phyloP scores from a whole-genome alignment of 1,140 invertebrate genomes.

The Caenorhabditis briggsae region DNA sequence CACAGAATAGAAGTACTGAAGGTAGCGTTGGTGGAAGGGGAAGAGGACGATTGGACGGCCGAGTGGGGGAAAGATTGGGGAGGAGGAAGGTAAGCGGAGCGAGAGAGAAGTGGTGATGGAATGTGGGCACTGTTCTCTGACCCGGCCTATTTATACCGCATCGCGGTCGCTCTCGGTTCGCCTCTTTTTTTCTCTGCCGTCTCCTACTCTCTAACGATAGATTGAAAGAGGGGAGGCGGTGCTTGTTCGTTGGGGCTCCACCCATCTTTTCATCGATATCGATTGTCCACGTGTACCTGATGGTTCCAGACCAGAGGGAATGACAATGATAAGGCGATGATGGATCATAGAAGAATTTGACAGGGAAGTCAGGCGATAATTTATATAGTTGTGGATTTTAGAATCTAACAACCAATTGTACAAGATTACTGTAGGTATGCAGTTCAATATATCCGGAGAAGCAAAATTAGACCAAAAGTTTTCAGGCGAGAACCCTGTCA shows the following conservation, averaged over 20 bases:
- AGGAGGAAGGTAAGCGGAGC: constrained; percentile 28
- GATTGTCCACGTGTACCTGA: constrained; percentile 36
- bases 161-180: constrained; percentile 53
- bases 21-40: background rate
- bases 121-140: constrained; percentile 55
- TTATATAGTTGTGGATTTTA: too few relatives aligned
- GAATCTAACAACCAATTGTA: too few relatives aligned
- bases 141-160: constrained; percentile 42
- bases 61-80: constrained; percentile 38
- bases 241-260: constrained; percentile 44
- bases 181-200: background rate
- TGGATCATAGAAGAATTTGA: background rate
- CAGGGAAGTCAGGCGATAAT: background rate
- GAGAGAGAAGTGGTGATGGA: constrained; percentile 44
- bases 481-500: too few relatives aligned
- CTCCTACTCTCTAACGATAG: constrained; percentile 42
- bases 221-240: constrained; percentile 18
- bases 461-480: too few relatives aligned
- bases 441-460: too few relatives aligned
- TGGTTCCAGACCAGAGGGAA: constrained; percentile 1
- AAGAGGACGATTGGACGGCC: constrained; percentile 19
- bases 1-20: constrained; percentile 24
- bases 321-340: background rate
- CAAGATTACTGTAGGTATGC: too few relatives aligned
- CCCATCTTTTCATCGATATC: constrained; percentile 46